A percentile compares a stretch with the other conserved stretches of the same genome.
Evolutionary conservation across 2,888 invertebrate species (phyloP).

Genomic region (Carterocephalus palaemon): DNA sequence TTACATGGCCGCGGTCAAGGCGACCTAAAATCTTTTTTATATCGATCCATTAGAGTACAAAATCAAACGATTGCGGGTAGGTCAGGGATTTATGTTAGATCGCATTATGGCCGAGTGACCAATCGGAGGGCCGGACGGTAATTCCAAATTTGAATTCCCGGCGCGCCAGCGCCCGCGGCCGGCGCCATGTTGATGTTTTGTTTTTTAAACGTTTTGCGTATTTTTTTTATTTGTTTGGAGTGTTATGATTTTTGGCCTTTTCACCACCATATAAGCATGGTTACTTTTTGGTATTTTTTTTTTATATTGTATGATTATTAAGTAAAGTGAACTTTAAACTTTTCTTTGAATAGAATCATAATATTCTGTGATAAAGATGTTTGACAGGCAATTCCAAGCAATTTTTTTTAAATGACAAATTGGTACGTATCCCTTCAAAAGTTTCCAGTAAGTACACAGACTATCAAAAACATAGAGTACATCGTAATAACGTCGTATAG

Average conservation of each 20-base stretch:
- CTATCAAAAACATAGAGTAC: too few relatives aligned
- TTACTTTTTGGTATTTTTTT: too few relatives aligned
- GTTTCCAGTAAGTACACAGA: too few relatives aligned
- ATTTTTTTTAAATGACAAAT: too few relatives aligned
- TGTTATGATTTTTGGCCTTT: too few relatives aligned
- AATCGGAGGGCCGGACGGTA: constrained; percentile 35
- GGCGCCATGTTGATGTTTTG: constrained; percentile 40
- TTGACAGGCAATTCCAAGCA: too few relatives aligned
- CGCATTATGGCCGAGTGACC: constrained; percentile 36
- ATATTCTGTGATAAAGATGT: too few relatives aligned
- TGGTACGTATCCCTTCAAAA: too few relatives aligned
- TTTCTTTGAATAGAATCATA: too few relatives aligned
- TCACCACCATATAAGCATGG: too few relatives aligned
- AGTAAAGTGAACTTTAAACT: too few relatives aligned
- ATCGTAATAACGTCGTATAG: not conserved
- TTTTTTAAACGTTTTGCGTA: constrained; percentile 30
- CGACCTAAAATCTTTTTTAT: constrained; percentile 18
- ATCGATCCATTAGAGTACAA: constrained; percentile 18
- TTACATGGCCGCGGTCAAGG: constrained; percentile 12
- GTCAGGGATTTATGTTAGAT: constrained; percentile 23
- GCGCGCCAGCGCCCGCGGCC: constrained; percentile 33
- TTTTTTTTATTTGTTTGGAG: constrained; percentile 15
- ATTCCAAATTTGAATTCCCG: constrained; percentile 38
- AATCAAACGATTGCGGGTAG: constrained; percentile 11
- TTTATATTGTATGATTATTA: too few relatives aligned